Percentiles rank a stretch among this genome's conserved stretches.
phyloP scores from a whole-genome alignment of 2,113 vertebrate genomes.

The Solenodon paradoxus region DNA sequence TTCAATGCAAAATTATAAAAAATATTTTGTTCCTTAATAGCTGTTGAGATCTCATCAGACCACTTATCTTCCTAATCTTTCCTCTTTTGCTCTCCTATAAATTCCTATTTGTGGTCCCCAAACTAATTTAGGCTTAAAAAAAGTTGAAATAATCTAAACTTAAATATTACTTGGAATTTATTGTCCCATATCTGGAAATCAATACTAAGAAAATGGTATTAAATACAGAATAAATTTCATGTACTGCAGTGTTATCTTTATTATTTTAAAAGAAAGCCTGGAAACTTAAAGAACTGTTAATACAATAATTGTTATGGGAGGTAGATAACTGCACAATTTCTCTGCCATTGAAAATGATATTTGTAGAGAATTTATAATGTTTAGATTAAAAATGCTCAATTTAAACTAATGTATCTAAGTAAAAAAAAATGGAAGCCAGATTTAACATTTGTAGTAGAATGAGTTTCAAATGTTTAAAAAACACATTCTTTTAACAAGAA shows the following conservation, averaged over 20 bases:
- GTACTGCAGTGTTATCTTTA: neutral
- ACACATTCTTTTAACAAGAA: neutral
- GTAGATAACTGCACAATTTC: neutral
- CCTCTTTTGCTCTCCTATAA: too few relatives aligned
- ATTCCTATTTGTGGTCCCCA: too few relatives aligned
- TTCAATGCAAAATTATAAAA: too few relatives aligned
- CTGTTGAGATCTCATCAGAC: too few relatives aligned
- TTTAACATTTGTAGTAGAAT: neutral
- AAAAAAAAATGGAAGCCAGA: neutral
- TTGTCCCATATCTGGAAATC: neutral
- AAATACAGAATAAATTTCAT: neutral
- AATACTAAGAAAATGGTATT: neutral
- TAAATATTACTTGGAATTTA: neutral
- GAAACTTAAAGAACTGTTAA: neutral
- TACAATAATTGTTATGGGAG: neutral
- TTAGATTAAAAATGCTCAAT: neutral
- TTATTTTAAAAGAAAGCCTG: conserved; percentile 6
- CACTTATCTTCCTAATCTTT: too few relatives aligned
- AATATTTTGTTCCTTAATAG: too few relatives aligned
- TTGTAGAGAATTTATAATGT: neutral
- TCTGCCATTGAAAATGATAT: neutral
- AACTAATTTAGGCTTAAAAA: too few relatives aligned
- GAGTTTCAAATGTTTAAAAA: neutral
- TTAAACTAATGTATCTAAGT: neutral
- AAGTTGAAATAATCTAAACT: neutral